Percentiles rank a stretch among this genome's conserved stretches.
phyloP scores from a whole-genome alignment of 2,888 invertebrate genomes.

The Cerceris rybyensis region DNA sequence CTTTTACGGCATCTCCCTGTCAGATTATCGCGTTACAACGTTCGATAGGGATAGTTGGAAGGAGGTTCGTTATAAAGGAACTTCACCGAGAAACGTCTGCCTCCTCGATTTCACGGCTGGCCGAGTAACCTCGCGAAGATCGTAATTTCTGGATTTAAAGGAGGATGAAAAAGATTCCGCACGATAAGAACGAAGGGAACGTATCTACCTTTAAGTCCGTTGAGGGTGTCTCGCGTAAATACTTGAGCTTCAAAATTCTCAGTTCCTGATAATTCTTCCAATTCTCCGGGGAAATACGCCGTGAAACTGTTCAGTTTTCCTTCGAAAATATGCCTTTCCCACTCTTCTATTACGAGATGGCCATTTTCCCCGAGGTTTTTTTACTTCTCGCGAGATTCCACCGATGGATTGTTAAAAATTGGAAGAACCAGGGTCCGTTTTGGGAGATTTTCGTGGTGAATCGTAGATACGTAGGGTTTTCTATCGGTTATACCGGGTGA shows the following conservation, averaged over 20 bases:
- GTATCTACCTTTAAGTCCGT: background rate
- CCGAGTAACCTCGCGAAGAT: background rate
- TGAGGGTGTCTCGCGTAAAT: constrained; percentile 36
- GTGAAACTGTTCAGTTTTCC: constrained; percentile 10
- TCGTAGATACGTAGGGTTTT: background rate
- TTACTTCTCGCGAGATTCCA: too few relatives aligned
- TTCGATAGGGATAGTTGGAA: constrained; percentile 11
- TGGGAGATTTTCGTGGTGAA: background rate
- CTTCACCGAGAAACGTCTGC: background rate
- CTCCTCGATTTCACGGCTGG: background rate
- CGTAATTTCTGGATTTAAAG: constrained; percentile 23
- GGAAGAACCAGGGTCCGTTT: background rate
- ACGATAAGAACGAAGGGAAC: constrained; percentile 6
- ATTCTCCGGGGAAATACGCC: constrained; percentile 71
- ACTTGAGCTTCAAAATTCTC: constrained; percentile 43
- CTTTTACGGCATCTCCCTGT: background rate
- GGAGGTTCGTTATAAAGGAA: constrained; percentile 14
- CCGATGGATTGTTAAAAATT: too few relatives aligned
- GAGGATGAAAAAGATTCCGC: background rate
- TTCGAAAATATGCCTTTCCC: background rate
- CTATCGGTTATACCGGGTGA: background rate
- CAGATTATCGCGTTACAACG: constrained; percentile 25
- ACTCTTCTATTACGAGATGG: too few relatives aligned
- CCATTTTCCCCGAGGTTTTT: too few relatives aligned
- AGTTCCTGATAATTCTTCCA: constrained; percentile 52